A percentile compares a stretch with the other conserved stretches of the same genome.
These are phyloP conservation scores for Mayetiola destructor DNA, from an alignment of 2,888 invertebrate species.

Conservation along the genomic window DNA sequence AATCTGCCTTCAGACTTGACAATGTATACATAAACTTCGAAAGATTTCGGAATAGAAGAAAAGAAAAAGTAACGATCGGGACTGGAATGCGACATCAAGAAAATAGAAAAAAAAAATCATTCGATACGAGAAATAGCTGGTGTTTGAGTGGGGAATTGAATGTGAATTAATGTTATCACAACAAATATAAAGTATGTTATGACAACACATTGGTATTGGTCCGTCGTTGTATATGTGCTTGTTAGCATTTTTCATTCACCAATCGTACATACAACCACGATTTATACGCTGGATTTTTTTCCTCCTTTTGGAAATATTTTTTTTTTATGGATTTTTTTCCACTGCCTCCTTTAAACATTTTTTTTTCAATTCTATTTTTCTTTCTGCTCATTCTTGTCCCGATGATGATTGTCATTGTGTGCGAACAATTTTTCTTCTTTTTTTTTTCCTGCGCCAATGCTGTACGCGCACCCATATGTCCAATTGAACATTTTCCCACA, in stretches of 20 bases:
- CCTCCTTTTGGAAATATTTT: neutral
- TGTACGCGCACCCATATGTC: slow-evolving; percentile 13
- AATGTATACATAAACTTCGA: too few species aligned
- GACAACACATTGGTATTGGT: neutral
- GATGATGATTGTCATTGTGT: neutral
- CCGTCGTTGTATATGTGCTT: neutral
- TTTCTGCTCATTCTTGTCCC: neutral
- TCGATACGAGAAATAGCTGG: neutral
- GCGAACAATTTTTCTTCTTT: neutral
- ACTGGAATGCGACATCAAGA: neutral
- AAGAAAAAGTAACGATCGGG: too few species aligned
- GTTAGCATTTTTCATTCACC: neutral
- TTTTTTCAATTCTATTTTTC: slow-evolving; percentile 1
- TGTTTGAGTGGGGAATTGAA: neutral
- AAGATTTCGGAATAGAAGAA: too few species aligned
- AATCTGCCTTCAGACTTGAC: too few species aligned
- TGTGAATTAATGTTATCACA: neutral
- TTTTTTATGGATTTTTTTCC: slow-evolving; percentile 4
- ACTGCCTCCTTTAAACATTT: slow-evolving; percentile 5
- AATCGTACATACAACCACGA: slow-evolving; percentile 9
- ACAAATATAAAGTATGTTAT: neutral
- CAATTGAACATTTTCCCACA: slow-evolving; percentile 11
- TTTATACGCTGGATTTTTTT: too few species aligned
- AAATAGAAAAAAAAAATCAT: neutral
- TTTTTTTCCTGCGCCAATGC: slow-evolving; percentile 8